These are phyloP conservation scores for Myrmecobius fasciatus DNA, from an alignment of 2,113 vertebrate species.

Conservation along the genomic window DNA sequence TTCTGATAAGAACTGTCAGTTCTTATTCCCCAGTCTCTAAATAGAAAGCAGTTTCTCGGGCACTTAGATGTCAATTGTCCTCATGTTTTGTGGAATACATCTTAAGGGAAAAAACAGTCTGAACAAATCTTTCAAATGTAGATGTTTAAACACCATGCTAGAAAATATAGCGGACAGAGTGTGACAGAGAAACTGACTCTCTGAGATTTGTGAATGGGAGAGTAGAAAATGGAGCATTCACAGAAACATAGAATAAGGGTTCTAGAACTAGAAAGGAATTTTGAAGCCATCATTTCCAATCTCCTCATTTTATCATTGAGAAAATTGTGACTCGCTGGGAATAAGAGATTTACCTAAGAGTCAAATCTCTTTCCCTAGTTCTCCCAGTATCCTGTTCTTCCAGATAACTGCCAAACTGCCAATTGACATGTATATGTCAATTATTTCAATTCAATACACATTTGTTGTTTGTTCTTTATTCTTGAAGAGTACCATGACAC, in stretches of 20 bases:
- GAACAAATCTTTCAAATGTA: conserved; percentile 26
- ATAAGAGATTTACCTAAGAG: neutral
- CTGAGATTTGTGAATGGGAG: neutral
- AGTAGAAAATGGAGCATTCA: neutral
- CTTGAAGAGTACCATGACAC: no score
- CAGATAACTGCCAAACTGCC: neutral
- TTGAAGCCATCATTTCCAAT: neutral
- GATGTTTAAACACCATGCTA: neutral
- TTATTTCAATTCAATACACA: neutral
- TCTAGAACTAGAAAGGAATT: neutral
- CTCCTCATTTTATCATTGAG: neutral
- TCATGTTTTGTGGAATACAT: neutral
- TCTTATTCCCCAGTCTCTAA: conserved; percentile 31
- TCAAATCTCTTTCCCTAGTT: neutral
- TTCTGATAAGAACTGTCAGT: conserved; percentile 16
- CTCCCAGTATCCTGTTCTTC: neutral
- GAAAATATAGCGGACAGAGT: conserved; percentile 6
- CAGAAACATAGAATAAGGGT: neutral
- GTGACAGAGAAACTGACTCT: conserved; percentile 16
- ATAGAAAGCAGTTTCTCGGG: neutral
- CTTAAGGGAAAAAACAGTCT: conserved; percentile 31
- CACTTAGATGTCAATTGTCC: conserved; percentile 19
- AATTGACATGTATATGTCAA: neutral
- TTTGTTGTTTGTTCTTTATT: no score
- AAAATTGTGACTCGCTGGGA: neutral